Evolutionary conservation across 2,113 vertebrate genomes (phyloP), one percentile per base, ranked within the genome.

Genomic region (Oreotrochilus melanogaster): DNA sequence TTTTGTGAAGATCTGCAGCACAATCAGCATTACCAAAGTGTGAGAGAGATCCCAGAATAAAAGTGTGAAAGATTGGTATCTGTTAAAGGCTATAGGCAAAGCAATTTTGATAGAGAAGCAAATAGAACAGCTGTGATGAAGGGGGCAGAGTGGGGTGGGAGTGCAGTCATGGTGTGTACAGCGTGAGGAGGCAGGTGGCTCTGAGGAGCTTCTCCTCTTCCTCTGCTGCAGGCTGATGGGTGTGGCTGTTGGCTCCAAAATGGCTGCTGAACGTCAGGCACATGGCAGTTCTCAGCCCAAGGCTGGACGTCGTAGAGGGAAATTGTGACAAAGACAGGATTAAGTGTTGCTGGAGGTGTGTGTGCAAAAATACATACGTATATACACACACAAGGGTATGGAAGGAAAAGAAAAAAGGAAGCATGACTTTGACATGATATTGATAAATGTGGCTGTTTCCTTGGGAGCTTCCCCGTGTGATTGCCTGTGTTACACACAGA

Each of bases 361-460:
- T 27, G 27, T 51, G 9, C 53, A 45, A 60, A 64, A 33, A 69
- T 17, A 50, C 11, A 24, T 21, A 9, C 1, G 21, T 9, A 7
- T 11, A 3, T 35, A 18, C 3, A 27, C 3, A 19, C 5, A 30
- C 39, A 39, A 13, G 39, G 0, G 14, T 1, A 4, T 8, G 4
- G 6, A 19, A 21, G 18, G 18, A 42, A 58, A 48, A 70, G 37
- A 31, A 25, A 10, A 24, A 37, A 60, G 37, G 7, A 47, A 15
- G 2, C n/a, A n/a, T 45, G n/a, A n/a, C 30, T 56, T 83, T 79
- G 81, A 79, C 21, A 15, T 19, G 58, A 43, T 30, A 73, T 60
- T 3, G 6, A 58, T 47, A 83, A 94, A 89, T 31, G 10, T 1
- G 14, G 57, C 15, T 43, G 8, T 78, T 80, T 54, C 65, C 6